These are phyloP conservation scores for Cheilosia vernalis DNA, from an alignment of 2,888 invertebrate genomes.

Conservation along the genomic window DNA sequence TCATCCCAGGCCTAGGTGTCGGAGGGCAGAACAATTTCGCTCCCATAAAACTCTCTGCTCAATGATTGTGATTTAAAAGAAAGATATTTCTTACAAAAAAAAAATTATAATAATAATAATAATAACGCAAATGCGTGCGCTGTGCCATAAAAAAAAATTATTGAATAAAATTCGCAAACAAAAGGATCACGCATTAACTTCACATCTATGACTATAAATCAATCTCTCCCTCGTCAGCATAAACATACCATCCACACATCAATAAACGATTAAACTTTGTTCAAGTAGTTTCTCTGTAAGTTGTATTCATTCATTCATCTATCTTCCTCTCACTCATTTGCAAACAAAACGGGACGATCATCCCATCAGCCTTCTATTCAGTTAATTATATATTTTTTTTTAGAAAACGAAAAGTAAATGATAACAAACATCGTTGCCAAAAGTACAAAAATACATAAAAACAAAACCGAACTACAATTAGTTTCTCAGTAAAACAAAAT, in stretches of 20 bases:
- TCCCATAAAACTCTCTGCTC: conserved; percentile 62
- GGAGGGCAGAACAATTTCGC: conserved; percentile 66
- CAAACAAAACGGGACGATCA: conserved; percentile 33
- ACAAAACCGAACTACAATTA: conserved; percentile 75
- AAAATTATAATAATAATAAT: conserved; percentile 56
- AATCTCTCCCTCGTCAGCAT: conserved; percentile 53
- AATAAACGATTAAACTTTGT: conserved; percentile 43
- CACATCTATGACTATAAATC: conserved; percentile 57
- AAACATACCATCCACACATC: conserved; percentile 57
- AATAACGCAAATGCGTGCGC: conserved; percentile 73
- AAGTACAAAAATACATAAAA: conserved; percentile 81
- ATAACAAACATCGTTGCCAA: conserved; percentile 83
- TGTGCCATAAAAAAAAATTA: conserved; percentile 67
- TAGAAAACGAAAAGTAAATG: conserved; percentile 76
- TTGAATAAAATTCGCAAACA: conserved; percentile 69
- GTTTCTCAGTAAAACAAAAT: conserved; percentile 73
- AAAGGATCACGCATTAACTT: conserved; percentile 65
- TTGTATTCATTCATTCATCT: conserved; percentile 48
- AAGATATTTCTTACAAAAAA: conserved; percentile 44
- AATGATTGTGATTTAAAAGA: conserved; percentile 72
- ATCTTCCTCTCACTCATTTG: conserved; percentile 33
- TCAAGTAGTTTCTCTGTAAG: conserved; percentile 64
- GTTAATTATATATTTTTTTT: conserved; percentile 63
- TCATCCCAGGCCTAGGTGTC: conserved; percentile 77
- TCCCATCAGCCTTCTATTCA: conserved; percentile 22